Conservation (phyloP, 2,113 vertebrate genomes). For the Mandrillus leucophaeus region DNA sequence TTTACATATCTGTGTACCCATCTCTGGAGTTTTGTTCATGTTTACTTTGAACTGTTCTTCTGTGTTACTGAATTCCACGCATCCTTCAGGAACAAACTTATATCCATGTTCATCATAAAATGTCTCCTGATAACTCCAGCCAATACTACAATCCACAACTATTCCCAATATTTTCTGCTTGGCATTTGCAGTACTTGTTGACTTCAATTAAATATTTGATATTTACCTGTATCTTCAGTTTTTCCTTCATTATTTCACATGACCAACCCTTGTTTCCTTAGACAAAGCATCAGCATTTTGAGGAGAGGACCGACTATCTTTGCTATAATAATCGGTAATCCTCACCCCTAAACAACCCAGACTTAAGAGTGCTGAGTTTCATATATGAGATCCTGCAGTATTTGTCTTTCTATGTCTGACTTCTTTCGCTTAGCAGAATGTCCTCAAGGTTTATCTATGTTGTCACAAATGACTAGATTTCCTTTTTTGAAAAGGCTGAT, state of each 20-base stretch:
- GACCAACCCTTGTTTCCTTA: neutral
- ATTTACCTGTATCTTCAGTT: neutral
- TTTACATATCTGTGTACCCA: neutral
- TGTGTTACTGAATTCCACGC: neutral
- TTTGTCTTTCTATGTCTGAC: neutral
- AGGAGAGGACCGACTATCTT: neutral
- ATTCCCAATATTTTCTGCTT: neutral
- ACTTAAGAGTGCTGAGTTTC: neutral
- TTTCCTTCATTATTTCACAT: slow-evolving; percentile 3
- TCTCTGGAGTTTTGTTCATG: neutral
- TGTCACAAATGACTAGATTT: neutral
- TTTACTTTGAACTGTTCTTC: neutral
- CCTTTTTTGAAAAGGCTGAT: neutral
- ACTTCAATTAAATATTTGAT: slow-evolving; percentile 8
- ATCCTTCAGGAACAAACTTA: neutral
- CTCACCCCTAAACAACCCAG: neutral
- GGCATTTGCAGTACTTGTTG: neutral
- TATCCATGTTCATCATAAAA: neutral
- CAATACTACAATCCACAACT: neutral
- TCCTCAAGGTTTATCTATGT: neutral
- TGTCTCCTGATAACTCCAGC: neutral
- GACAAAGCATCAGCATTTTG: neutral
- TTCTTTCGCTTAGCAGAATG: neutral
- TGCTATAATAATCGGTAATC: neutral
- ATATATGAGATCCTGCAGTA: neutral